phyloP scores from a whole-genome alignment of 2,113 vertebrate genomes.

The Pycnonotus jocosus region DNA sequence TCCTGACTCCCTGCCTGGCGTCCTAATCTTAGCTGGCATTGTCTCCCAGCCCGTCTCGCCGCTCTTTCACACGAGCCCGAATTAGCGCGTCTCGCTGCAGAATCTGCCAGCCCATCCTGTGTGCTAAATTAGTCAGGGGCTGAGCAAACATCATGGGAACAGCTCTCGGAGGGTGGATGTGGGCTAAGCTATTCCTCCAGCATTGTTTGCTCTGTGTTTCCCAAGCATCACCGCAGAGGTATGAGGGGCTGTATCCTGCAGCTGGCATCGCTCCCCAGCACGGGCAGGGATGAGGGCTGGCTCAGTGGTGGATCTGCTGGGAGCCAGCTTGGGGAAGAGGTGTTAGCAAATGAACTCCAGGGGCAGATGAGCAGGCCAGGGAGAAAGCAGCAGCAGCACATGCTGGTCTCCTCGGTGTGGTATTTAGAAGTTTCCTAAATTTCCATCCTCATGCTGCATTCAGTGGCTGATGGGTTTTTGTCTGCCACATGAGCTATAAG shows the following conservation, averaged over 20 bases:
- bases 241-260: neutral
- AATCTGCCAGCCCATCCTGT: constrained; percentile 3
- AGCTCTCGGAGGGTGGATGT: neutral
- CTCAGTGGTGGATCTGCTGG: neutral
- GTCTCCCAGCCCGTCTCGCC: neutral
- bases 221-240: neutral
- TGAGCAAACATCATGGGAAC: constrained; percentile 33
- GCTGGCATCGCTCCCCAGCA: neutral
- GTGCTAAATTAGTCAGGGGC: constrained; percentile 17
- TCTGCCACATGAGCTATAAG: neutral
- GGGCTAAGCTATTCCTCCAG: neutral
- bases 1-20: constrained; percentile 29
- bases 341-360: neutral
- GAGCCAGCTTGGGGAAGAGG: neutral
- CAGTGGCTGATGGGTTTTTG: rapidly evolving
- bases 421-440: neutral
- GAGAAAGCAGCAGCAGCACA: neutral
- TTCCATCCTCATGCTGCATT: neutral
- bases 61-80: constrained; percentile 5
- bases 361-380: neutral
- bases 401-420: neutral
- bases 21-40: constrained; percentile 32
- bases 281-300: neutral
- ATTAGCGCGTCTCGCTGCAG: constrained; percentile 31
- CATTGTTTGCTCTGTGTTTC: neutral